phyloP scores from a whole-genome alignment of 2,888 invertebrate genomes.

The Drosophila kuntzei region DNA sequence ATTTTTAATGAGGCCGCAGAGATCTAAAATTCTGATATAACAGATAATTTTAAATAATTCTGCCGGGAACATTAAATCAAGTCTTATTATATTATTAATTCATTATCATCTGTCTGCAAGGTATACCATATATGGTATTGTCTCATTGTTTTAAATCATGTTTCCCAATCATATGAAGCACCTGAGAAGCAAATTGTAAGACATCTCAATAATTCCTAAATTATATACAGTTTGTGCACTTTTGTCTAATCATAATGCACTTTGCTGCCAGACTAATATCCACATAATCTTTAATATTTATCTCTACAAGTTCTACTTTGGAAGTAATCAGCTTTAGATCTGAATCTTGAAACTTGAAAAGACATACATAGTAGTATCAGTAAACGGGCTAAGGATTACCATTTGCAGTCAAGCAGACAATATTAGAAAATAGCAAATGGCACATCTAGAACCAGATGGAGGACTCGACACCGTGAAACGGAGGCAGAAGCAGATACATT shows the following conservation, averaged over 20 bases:
- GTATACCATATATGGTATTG: neutral
- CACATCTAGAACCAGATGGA: constrained; percentile 22
- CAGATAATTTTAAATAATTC: no score
- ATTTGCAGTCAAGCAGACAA: constrained; percentile 18
- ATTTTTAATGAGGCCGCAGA: no score
- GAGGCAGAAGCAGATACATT: constrained; percentile 5
- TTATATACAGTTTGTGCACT: neutral
- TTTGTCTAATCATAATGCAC: constrained; percentile 1
- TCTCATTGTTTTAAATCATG: neutral
- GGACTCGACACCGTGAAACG: constrained; percentile 13
- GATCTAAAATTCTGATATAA: no score
- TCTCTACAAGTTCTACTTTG: neutral
- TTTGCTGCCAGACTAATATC: neutral
- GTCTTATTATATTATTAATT: no score
- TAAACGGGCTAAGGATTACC: constrained; percentile 40
- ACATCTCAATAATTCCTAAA: neutral
- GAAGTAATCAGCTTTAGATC: constrained; percentile 44
- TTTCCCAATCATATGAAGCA: neutral
- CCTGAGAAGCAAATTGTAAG: no score
- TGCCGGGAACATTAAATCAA: no score
- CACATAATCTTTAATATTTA: constrained; percentile 1
- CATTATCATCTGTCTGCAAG: no score
- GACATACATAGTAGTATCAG: neutral
- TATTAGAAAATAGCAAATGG: constrained; percentile 53
- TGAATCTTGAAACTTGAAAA: constrained; percentile 17